Evolutionary conservation across 1,140 invertebrate genomes (phyloP), one percentile per base, ranked within the genome.

Genomic region (Formica selysi): DNA sequence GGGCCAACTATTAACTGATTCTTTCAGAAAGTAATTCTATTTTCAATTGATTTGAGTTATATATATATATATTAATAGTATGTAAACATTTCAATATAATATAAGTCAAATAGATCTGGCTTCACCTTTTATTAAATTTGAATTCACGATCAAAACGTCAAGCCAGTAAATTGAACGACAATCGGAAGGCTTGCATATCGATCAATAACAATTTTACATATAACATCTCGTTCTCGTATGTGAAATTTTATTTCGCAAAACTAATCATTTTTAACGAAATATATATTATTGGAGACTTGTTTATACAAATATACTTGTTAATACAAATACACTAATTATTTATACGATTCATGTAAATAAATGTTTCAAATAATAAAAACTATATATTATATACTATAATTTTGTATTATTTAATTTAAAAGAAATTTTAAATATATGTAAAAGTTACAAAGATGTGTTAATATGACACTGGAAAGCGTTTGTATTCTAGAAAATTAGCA

Each of bases 331-430:
- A 57, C 0, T 59, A 26, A 13, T 71, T 73, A 54, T 41, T 76
- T 41, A 1, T 59, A 38, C 10, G 3, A 41, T 74, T 41, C 36
- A 57, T 57, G 22, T 59, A 76, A 7, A 74, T 38, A 59, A 41
- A 76, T 41, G 0, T 61, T 76, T 26, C 10, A 3, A 57, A 57
- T 13, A 71, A 38, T 26, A 7, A 36, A 73, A 36, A 36, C 8
- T 32, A 36, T 6, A 59, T 41, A 8, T 26, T 11, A 41, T 19
- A 11, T 6, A 32, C 3, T 6, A 32, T 3, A 78, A 64, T 57
- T 54, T 29, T 2, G 11, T 44, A 61, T 54, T 71, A 32, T 64
- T 51, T 54, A 6, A 51, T 54, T 79, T 67, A 26, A 79, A 79
- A 22, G 10, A 38, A 1, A 54, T 51, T 44, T 13, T 6, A 7